Base-by-base conservation (phyloP, 2,797 vertebrate species). In the Myiotriccus ornatus region DNA sequence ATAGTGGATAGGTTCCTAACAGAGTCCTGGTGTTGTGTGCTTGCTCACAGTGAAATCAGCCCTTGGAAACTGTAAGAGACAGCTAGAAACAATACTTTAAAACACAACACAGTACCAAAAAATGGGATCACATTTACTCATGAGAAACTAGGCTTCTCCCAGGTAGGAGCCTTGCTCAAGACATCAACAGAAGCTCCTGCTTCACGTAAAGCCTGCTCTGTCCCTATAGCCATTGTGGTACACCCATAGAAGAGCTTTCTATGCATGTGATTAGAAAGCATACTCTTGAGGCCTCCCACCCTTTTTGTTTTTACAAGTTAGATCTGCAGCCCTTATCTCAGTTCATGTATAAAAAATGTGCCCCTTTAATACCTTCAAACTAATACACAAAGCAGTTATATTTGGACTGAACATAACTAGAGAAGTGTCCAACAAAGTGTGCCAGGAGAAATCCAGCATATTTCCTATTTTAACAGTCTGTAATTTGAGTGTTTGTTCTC, bases 401-500 rank as follows among this genome's bases (percentile, higher is more conserved):
- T 90, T 89, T 94, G 90, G 67, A 88, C 55, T 76, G 63, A 41
- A 94, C 52, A 39, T 46, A 90, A 82, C 74, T 70, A 75, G 19
- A 93, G 17, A 84, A 82, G 37, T 20, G 44, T 84, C 88, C 84
- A 90, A 65, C 32, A 60, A 59, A 91, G 17, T 32, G 2, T 73
- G 73, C 88, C 89, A 94, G 73, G 25, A 86, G 65, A 94, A 90
- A 70, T 93, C 65, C 44, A 94, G 75, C 77, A 63, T 88, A 74
- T 86, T 93, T 95, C 92, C 93, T 86, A 62, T 93, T 91, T 92
- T 87, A 93, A 95, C 84, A 88, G 53, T 57, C 68, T 91, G 92
- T 81, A 85, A 96, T 92, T 95, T 79, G 83, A 96, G 91, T 94
- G 73, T 91, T 95, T 92, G 52, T 86, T 90, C 88, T 95, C 75